Evolutionary conservation across 2,113 vertebrate species (phyloP).

Genomic region (Fregata magnificens): DNA sequence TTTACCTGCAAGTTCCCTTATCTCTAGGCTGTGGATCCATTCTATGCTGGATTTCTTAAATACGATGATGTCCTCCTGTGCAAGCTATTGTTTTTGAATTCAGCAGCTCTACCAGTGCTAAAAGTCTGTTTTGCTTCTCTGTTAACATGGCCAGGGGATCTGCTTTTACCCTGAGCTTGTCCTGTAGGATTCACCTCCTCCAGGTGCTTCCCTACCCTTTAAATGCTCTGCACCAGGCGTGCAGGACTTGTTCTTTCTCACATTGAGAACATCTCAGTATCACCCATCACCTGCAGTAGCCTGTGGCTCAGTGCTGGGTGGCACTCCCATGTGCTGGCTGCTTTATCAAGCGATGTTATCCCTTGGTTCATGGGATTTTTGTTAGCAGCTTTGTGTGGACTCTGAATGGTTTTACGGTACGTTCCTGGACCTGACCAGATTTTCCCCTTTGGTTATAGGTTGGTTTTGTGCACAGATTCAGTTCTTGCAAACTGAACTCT

Average conservation of each 20-base stretch:
- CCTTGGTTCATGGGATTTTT: not conserved
- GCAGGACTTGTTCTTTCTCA: not conserved
- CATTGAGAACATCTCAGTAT: not conserved
- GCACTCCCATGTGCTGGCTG: not conserved
- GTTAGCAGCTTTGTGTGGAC: not conserved
- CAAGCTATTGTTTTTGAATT: not conserved
- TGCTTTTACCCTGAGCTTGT: not conserved
- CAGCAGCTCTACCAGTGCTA: not conserved
- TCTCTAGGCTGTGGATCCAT: not conserved
- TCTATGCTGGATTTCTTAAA: not conserved
- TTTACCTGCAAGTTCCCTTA: not conserved
- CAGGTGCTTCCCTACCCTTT: not conserved
- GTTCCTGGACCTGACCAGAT: not conserved
- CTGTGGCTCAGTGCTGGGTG: not conserved
- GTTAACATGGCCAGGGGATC: not conserved
- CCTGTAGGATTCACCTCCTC: not conserved
- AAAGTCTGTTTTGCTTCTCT: not conserved
- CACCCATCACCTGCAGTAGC: not conserved
- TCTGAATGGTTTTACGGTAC: not conserved
- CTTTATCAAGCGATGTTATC: not conserved
- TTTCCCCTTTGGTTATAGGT: not conserved
- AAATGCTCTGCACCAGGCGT: not conserved
- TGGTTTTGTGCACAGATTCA: not conserved
- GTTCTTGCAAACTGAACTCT: not conserved
- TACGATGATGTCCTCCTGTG: not conserved